These are phyloP conservation scores for Eidolon dupreanum DNA, from an alignment of 2,797 vertebrate species.

Conservation along the genomic window DNA sequence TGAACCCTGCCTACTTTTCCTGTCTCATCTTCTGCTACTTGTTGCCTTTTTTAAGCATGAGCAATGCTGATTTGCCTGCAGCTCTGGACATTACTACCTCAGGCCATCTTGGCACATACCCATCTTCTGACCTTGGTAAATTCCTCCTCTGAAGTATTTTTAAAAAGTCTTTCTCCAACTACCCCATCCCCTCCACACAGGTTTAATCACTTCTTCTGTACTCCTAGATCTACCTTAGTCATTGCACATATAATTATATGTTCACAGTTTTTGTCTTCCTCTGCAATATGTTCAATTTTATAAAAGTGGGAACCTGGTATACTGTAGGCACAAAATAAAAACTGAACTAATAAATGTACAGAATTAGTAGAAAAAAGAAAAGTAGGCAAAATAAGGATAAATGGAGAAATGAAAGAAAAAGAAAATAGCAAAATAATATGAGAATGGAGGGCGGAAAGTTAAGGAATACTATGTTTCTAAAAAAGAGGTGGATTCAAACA, in stretches of 20 bases:
- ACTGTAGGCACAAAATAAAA: not conserved
- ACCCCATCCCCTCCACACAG: not conserved
- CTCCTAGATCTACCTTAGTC: not conserved
- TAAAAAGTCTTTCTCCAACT: not conserved
- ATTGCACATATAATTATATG: not conserved
- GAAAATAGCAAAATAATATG: not conserved
- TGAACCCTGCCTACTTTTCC: not conserved
- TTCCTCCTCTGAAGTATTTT: not conserved
- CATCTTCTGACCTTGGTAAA: not conserved
- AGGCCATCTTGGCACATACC: not conserved
- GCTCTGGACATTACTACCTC: not conserved
- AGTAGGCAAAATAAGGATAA: not conserved
- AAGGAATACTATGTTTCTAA: not conserved
- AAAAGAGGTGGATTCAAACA: not conserved
- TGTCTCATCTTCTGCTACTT: not conserved
- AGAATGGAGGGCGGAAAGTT: not conserved
- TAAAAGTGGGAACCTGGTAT: not conserved
- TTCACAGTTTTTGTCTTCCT: not conserved
- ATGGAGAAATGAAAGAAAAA: not conserved
- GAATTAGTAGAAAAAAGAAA: not conserved
- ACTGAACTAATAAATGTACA: not conserved
- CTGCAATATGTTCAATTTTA: not conserved
- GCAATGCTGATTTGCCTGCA: not conserved
- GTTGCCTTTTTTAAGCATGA: not conserved
- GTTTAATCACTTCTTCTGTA: not conserved